Evolutionary conservation across 2,888 invertebrate species (phyloP).

Genomic region (Portevinia maculata): DNA sequence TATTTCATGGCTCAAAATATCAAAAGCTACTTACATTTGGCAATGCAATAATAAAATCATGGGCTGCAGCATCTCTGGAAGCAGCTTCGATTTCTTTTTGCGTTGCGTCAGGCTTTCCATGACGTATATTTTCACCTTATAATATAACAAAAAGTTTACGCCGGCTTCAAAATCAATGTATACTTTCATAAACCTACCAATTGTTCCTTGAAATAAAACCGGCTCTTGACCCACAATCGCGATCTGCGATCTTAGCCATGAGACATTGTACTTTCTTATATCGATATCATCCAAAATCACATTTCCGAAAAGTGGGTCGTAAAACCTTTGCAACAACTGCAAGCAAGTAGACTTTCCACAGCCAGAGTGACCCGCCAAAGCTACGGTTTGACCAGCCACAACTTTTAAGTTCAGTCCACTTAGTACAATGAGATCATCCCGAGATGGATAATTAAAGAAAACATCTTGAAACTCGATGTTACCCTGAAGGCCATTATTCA

Average conservation of each 20-base stretch:
- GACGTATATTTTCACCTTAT: constrained; percentile 85
- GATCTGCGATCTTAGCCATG: constrained; percentile 89
- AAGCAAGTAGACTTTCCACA: constrained; percentile 93
- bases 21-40: constrained; percentile 84
- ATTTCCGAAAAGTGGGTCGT: constrained; percentile 85
- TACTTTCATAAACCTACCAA: constrained; percentile 79
- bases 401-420: constrained; percentile 86
- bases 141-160: not conserved
- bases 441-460: constrained; percentile 89
- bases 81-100: constrained; percentile 88
- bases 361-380: constrained; percentile 88
- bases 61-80: constrained; percentile 89
- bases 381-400: constrained; percentile 87
- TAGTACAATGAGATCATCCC: constrained; percentile 88
- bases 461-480: constrained; percentile 88
- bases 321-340: constrained; percentile 87
- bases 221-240: constrained; percentile 95
- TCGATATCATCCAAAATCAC: constrained; percentile 86
- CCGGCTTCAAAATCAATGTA: no score
- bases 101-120: constrained; percentile 88
- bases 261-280: constrained; percentile 87
- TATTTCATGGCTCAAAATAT: no score
- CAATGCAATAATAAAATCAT: constrained; percentile 88
- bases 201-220: constrained; percentile 90
- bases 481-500: constrained; percentile 84